phyloP scores from a whole-genome alignment of 2,797 vertebrate species.

The Cetoscarus ocellatus region DNA sequence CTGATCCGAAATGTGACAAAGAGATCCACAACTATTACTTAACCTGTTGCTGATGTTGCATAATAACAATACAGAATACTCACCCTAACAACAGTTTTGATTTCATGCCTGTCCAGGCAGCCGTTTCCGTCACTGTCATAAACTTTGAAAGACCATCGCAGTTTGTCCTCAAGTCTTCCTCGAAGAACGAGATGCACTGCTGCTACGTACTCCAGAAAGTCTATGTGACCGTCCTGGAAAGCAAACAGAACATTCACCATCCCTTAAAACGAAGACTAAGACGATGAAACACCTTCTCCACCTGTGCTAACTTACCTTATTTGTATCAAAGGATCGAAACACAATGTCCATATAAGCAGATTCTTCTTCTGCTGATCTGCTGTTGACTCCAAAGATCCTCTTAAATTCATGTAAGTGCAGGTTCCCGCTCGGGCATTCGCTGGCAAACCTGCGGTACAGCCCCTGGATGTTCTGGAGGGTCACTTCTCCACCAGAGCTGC shows the following conservation, averaged over 20 bases:
- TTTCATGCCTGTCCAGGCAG: slow-evolving; percentile 73
- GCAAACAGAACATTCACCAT: neutral
- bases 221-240: slow-evolving; percentile 73
- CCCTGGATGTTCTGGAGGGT: slow-evolving; percentile 78
- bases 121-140: slow-evolving; percentile 81
- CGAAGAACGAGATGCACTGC: slow-evolving; percentile 79
- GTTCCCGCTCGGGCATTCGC: slow-evolving; percentile 80
- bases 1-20: no score
- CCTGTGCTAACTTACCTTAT: slow-evolving; percentile 68
- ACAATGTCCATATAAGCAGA: slow-evolving; percentile 75
- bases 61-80: neutral
- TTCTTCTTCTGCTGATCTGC: slow-evolving; percentile 68
- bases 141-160: slow-evolving; percentile 84
- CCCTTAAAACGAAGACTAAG: neutral
- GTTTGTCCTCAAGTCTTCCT: slow-evolving; percentile 80
- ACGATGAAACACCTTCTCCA: neutral
- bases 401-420: slow-evolving; percentile 83
- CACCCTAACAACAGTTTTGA: slow-evolving; percentile 67
- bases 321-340: slow-evolving; percentile 80
- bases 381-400: slow-evolving; percentile 77
- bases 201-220: slow-evolving; percentile 82
- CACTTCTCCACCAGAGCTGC: slow-evolving; percentile 59
- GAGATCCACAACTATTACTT: no score
- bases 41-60: rapidly evolving
- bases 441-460: slow-evolving; percentile 79